Evolutionary conservation across 2,797 vertebrate genomes (phyloP).

Genomic region (Poeciliopsis paucimaculata): DNA sequence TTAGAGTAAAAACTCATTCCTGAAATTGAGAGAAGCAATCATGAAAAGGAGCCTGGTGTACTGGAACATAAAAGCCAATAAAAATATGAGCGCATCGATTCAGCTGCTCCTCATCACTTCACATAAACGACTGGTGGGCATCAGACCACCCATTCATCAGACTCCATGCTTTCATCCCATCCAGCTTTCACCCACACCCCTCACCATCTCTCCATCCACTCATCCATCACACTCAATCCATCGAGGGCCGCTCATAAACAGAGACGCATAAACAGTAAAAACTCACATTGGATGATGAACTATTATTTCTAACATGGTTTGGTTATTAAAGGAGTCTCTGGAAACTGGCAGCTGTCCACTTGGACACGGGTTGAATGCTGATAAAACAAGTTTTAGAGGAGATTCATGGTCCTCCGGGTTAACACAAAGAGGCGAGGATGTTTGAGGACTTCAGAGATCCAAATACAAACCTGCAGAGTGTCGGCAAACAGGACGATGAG

Average conservation of each 20-base stretch:
- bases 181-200: slow-evolving; percentile 35
- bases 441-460: not conserved
- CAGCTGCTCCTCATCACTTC: slow-evolving; percentile 56
- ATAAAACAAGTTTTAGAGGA: slow-evolving; percentile 31
- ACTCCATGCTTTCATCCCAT: slow-evolving; percentile 22
- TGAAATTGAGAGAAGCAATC: not conserved
- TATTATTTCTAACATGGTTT: not conserved
- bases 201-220: slow-evolving; percentile 17
- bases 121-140: slow-evolving; percentile 27
- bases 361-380: not conserved
- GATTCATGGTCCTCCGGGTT: slow-evolving; percentile 25
- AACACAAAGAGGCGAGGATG: slow-evolving; percentile 15
- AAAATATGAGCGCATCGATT: slow-evolving; percentile 26
- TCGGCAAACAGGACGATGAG: slow-evolving; percentile 97
- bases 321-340: slow-evolving; percentile 29
- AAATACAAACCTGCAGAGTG: slow-evolving; percentile 88
- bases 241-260: slow-evolving; percentile 23
- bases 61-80: not conserved
- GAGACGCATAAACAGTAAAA: slow-evolving; percentile 19
- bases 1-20: not conserved
- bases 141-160: slow-evolving; percentile 25
- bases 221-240: slow-evolving; percentile 56
- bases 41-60: not conserved
- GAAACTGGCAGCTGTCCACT: slow-evolving; percentile 31
- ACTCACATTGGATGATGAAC: slow-evolving; percentile 33